phyloP scores from a whole-genome alignment of 2,797 vertebrate species.

The Fratercula arctica region DNA sequence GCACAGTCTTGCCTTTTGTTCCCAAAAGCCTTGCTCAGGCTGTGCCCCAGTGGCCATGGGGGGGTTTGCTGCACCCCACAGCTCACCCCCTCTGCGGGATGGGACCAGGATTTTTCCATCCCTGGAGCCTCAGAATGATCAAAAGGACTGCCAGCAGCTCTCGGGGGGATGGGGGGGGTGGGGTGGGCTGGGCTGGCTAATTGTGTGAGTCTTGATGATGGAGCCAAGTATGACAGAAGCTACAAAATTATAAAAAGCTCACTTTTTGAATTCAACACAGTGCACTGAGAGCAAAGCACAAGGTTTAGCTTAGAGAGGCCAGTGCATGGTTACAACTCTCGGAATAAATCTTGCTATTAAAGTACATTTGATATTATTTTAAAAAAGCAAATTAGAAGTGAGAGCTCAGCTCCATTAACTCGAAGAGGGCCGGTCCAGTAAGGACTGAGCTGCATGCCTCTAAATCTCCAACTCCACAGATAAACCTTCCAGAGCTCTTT shows the following conservation, averaged over 20 bases:
- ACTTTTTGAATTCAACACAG: not conserved
- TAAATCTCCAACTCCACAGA: not conserved
- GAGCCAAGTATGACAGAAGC: not conserved
- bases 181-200: rapidly evolving
- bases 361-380: not conserved
- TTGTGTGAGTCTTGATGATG: not conserved
- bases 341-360: not conserved
- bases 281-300: not conserved
- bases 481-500: not conserved
- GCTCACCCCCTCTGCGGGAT: not conserved
- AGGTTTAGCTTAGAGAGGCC: not conserved
- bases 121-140: not conserved
- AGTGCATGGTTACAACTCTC: not conserved
- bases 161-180: rapidly evolving
- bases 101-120: not conserved
- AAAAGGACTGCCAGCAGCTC: not conserved
- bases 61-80: rapidly evolving
- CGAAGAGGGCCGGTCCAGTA: not conserved
- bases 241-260: not conserved
- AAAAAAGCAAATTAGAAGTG: not conserved
- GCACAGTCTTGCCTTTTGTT: not conserved
- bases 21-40: not conserved
- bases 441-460: not conserved
- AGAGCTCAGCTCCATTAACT: not conserved
- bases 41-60: not conserved